Percentiles rank a stretch among this genome's conserved stretches.
phyloP scores from a whole-genome alignment of 1,140 invertebrate genomes.

The Cotesia glomerata region DNA sequence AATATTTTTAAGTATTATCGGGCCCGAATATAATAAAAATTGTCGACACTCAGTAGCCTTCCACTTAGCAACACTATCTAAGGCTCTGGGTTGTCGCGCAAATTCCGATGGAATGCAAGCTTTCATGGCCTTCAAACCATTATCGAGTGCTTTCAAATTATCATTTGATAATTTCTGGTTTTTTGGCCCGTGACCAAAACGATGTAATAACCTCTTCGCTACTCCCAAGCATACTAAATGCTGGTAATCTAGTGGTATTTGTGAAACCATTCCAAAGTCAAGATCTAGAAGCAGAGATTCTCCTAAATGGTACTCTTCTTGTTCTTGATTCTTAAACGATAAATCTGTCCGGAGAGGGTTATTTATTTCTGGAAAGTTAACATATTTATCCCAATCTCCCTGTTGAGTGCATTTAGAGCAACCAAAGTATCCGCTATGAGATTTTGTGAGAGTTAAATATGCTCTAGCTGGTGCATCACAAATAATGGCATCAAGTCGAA shows the following conservation, averaged over 20 bases:
- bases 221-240: slow-evolving; percentile 32
- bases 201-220: not conserved
- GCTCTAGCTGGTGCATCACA: slow-evolving; percentile 33
- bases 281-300: slow-evolving; percentile 22
- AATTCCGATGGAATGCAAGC: slow-evolving; percentile 31
- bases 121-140: not conserved
- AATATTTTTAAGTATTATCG: slow-evolving; percentile 26
- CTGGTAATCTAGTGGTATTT: slow-evolving; percentile 42
- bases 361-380: slow-evolving; percentile 25
- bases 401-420: slow-evolving; percentile 34
- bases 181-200: not conserved
- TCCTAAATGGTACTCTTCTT: slow-evolving; percentile 23
- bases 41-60: slow-evolving; percentile 38
- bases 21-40: slow-evolving; percentile 35
- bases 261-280: slow-evolving; percentile 33
- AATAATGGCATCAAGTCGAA: slow-evolving; percentile 7
- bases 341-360: slow-evolving; percentile 21
- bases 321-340: slow-evolving; percentile 6
- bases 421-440: slow-evolving; percentile 27
- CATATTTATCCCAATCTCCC: slow-evolving; percentile 14
- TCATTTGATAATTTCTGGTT: not conserved
- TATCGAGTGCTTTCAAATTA: not conserved
- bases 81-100: slow-evolving; percentile 18
- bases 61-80: slow-evolving; percentile 21
- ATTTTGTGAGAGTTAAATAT: slow-evolving; percentile 28